Evolutionary conservation across 2,113 vertebrate species (phyloP), one percentile per base, ranked within the genome.

Genomic region (Gyps fulvus): DNA sequence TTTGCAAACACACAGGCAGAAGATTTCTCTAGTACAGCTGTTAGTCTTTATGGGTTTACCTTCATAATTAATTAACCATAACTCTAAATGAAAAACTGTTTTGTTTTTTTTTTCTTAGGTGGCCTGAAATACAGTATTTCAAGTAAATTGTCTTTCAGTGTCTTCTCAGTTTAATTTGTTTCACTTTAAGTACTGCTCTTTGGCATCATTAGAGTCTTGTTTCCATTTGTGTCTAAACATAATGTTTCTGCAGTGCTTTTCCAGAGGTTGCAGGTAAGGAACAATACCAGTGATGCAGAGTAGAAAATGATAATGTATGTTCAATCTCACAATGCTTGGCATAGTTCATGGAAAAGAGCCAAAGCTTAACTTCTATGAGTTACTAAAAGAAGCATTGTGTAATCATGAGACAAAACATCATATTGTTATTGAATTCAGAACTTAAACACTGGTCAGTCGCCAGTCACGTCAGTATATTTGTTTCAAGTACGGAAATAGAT

Each of bases 371-470:
- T 91, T 81, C 10, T 61, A 26, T 74, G 62, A 34, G 80, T 96
- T 94, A 73, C 74, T 79, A 19, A 27, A 93, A 76, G 42, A 55
- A 95, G 80, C 81, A 67, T 94, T 97, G 90, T 93, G 21, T 96
- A 94, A 91, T 96, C 40, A 34, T 7, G 31, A 92, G 92, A 79
- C 84, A 81, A 91, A 96, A 55, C 40, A 40, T 88, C 27, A 8
- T 38, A 3, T 52, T 49, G 49, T 95, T 67, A n/a, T 34, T 87
- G 95, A 94, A 58, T 87, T 96, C 73, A 94, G 49, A 90, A 23
- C 25, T 66, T 54, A 79, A 88, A 49, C 81, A 42, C 15, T 74
- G 65, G 12, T 73, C 72, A 54, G 70, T 50, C 90, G 40, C 61
- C 76, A 34, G 1, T 54, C 38, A 10, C 25, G 12, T 47, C 40